Base-by-base conservation (phyloP, 1,140 invertebrate genomes). In the Drosophila aff. region DNA sequence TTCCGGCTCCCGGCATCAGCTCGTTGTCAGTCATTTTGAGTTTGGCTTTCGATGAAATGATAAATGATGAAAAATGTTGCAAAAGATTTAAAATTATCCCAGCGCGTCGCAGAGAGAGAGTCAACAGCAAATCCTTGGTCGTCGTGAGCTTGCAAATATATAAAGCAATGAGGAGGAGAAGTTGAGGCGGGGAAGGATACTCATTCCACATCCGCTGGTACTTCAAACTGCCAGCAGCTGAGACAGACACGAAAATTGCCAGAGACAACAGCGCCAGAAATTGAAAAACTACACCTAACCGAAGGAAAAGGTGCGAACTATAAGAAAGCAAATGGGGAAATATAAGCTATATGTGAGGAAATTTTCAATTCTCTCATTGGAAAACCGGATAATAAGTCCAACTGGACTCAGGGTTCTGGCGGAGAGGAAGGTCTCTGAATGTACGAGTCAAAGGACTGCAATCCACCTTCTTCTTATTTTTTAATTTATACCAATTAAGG, bases 41-140 rank as follows among this genome's bases (percentile, higher is more conserved):
- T 90, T 85, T 90, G 81, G 74, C 80, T 90, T 79, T 66, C 91
- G 91, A 92, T 92, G 86, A 91, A 85, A 92, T 92, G 91, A 92
- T 92, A 92, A 92, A 92, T 92, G 91, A 92, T 92, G 91, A 89
- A 91, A 91, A 87, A 92, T 90, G 81, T 92, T 92, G 85, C 72
- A 76, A 79, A 84, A 91, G 81, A 91, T 91, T 87, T 82, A 91
- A 91, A 87, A 87, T 91, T 75, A 87, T 89, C 85, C 85, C 68
- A 79, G 81, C 10, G 47, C 61, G 79, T 84, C 82, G 53, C 53
- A 40, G 36, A 86, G 75, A 86, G 71, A 23, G 26, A 86, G 82
- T 86, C 82, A 86, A 86, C 83, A 82, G 69, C 61, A 80, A 83
- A 76, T 80, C 83, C 21, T 36, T 43, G 52, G 33, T 59, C 26